Evolutionary conservation across 2,113 vertebrate species (phyloP), one percentile per base, ranked within the genome.

Genomic region (Hepsetus odoe): DNA sequence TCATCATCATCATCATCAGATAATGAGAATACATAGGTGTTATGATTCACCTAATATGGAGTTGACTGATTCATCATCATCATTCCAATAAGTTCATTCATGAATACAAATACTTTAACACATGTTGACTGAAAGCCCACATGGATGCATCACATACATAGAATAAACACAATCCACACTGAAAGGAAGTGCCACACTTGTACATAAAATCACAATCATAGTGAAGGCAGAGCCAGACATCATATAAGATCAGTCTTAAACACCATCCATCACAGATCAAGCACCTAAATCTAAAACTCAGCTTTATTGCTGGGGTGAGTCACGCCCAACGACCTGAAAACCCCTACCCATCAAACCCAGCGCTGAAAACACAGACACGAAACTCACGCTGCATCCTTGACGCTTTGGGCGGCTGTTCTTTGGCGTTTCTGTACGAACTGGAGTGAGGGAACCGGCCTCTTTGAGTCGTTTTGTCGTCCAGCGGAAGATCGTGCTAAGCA

Each of bases 301-400:
- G 35, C 30, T 72, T 62, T 74, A 55, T 74, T 74, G 82, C 74
- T 74, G 65, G 7, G 55, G 1, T 38, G 61, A 76, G 72, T 76
- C 72, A 80, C 72, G 44, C 40, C 66, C 64, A 51, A 40, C 65
- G 24, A 74, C 83, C 72, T 32, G 44, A 32, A 70, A 56, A 55
- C 9, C 12, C 49, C 77, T 40, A 59, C 32, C 26, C 62, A 30
- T 16, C 49, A 38, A 58, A 5, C 32, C 7, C 35, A n/a, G 18
- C n/a, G 9, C 58, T 8, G n/a, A 5, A 38, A 67, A 33, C n/a
- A 33, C 3, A n/a, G n/a, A 6, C 30, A 67, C 18, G 7, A 26
- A 0, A 89, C 87, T 89, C 77, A 90, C 84, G 73, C 76, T 87
- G 87, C 88, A 85, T 86, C 72, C 14, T 78, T 33, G 20, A 18